Conservation (phyloP, 2,888 invertebrate genomes). For the Drosophila multiciliata region DNA sequence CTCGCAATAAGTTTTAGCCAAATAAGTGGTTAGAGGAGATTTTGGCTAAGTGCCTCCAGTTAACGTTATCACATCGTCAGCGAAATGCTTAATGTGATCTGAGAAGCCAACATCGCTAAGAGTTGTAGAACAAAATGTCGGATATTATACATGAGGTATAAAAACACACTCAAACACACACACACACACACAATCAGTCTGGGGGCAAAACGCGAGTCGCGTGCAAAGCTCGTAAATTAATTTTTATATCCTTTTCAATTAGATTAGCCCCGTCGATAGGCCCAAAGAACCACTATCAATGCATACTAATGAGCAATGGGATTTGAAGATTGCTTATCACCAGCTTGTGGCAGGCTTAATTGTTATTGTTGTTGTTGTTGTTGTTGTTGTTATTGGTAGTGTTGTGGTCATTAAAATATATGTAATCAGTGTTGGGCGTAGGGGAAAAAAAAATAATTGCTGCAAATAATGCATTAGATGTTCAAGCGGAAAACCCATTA, state of each 20-base stretch:
- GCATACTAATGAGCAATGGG: constrained; percentile 48
- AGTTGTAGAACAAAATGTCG: neutral
- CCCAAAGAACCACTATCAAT: constrained; percentile 39
- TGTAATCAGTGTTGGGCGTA: constrained; percentile 23
- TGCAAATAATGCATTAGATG: constrained; percentile 28
- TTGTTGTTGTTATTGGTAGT: neutral
- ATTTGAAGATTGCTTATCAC: constrained; percentile 24
- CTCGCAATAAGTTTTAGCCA: neutral
- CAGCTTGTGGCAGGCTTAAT: constrained; percentile 22
- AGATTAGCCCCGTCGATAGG: constrained; percentile 42
- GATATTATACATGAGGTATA: constrained; percentile 25
- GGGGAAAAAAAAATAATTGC: neutral
- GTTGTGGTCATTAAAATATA: constrained; percentile 28
- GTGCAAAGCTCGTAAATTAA: constrained; percentile 66
- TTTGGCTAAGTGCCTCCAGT: neutral
- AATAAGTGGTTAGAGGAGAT: neutral
- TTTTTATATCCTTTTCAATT: constrained; percentile 66
- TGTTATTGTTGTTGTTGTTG: constrained; percentile 3
- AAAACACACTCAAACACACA: neutral
- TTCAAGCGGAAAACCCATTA: constrained; percentile 22
- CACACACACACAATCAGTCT: neutral
- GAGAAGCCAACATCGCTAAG: neutral
- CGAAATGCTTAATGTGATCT: constrained; percentile 7
- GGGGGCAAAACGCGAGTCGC: constrained; percentile 18
- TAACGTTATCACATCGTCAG: constrained; percentile 3